phyloP scores from a whole-genome alignment of 2,888 invertebrate species.

The Trichopoda pennipes region DNA sequence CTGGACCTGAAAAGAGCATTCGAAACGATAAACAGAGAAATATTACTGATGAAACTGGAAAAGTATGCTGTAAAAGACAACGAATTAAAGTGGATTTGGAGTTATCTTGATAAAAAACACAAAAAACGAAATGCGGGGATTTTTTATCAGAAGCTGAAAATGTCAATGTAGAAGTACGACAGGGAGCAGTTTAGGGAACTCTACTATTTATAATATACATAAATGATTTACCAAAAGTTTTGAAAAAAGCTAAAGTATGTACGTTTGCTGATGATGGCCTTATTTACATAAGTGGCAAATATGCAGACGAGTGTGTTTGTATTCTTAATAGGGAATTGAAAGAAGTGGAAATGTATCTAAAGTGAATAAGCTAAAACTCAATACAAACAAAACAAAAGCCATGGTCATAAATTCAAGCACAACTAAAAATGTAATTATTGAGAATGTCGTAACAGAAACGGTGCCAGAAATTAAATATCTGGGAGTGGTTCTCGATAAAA shows the following conservation, averaged over 20 bases:
- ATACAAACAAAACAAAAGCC: no score
- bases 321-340: slow-evolving; percentile 5
- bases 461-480: no score
- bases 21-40: no score
- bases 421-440: no score
- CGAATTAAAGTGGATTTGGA: not conserved
- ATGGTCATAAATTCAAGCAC: no score
- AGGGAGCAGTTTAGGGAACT: slow-evolving; percentile 21
- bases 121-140: no score
- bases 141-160: slow-evolving; percentile 1
- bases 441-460: no score
- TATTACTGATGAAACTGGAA: slow-evolving; percentile 7
- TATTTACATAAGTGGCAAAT: slow-evolving; percentile 4
- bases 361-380: slow-evolving; percentile 13
- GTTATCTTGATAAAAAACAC: slow-evolving; percentile 19
- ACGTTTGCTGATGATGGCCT: not conserved
- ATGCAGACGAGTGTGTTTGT: slow-evolving; percentile 8
- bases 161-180: no score
- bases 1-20: no score
- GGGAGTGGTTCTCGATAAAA: slow-evolving; percentile 13
- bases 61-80: slow-evolving; percentile 6
- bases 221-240: no score
- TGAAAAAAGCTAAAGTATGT: no score
- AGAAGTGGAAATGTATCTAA: slow-evolving; percentile 16
- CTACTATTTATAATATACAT: no score